phyloP scores from a whole-genome alignment of 2,888 invertebrate species.

The Drosophila subquinaria region DNA sequence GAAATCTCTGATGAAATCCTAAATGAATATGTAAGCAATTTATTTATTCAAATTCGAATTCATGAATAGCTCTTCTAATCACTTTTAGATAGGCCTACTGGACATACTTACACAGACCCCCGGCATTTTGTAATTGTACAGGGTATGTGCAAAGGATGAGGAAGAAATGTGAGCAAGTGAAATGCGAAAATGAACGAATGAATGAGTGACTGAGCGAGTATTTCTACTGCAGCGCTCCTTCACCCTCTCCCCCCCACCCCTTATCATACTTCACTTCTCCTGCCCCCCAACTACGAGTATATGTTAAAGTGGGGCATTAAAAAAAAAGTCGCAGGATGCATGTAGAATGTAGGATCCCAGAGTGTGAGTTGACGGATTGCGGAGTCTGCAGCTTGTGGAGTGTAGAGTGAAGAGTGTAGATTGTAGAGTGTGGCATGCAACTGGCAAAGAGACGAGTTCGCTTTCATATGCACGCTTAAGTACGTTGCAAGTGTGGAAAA shows the following conservation, averaged over 20 bases:
- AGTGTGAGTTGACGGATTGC: constrained; percentile 9
- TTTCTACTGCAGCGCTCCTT: constrained; percentile 9
- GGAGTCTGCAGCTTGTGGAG: constrained; percentile 5
- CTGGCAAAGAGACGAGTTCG: constrained; percentile 24
- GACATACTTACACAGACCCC: background rate
- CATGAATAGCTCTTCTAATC: too few species aligned
- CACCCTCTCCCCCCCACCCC: background rate
- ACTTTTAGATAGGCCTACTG: too few species aligned
- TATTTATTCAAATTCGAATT: too few species aligned
- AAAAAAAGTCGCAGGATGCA: constrained; percentile 40
- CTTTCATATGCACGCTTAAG: constrained; percentile 74
- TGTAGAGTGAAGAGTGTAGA: constrained; percentile 2
- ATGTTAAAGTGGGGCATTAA: constrained; percentile 49
- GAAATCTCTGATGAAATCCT: too few species aligned
- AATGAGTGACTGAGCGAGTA: constrained; percentile 42
- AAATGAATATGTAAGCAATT: too few species aligned
- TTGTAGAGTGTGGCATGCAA: constrained; percentile 6
- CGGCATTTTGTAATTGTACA: background rate
- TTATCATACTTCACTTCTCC: background rate
- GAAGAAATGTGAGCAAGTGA: constrained; percentile 42
- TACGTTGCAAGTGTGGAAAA: constrained; percentile 52
- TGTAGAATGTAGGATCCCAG: constrained; percentile 26
- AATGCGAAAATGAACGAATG: constrained; percentile 56
- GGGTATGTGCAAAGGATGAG: constrained; percentile 10
- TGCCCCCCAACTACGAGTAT: constrained; percentile 6